Evolutionary conservation across 2,113 vertebrate species (phyloP), one percentile per base, ranked within the genome.

Genomic region (Aphyosemion australe): DNA sequence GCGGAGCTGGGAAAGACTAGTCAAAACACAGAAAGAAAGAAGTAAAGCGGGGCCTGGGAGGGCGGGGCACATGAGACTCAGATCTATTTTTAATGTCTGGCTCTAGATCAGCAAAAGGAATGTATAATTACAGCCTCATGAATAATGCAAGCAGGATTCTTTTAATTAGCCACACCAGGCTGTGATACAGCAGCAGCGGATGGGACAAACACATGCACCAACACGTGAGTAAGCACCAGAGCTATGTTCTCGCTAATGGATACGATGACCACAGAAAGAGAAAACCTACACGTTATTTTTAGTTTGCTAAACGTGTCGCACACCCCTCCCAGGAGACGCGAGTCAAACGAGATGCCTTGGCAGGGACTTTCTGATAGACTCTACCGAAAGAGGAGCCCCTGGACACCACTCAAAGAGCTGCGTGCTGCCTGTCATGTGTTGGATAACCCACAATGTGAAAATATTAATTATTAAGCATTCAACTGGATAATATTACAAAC

Each of bases 1-100:
- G 39, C 31, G 72, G 79, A 47, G 43, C 58, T 59, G 62, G 37
- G 52, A 61, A 55, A 77, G 71, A 65, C 66, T 39, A 77, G 83
- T 79, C 80, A 83, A 84, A 90, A 85, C 73, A 87, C 18, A 5
- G 75, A 69, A 37, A 37, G 34, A 37, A 37, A 37, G 34, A 37
- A 37, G 5, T 26, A 78, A 82, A 68, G 59, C 58, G 52, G 76
- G 66, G 71, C 72, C 73, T 76, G 10, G 58, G 65, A 83, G 73
- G 85, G 81, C n/a, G 70, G 87, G 71, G 86, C 79, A 49, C 32
- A 14, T 4, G 69, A 78, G 62, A 84, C 84, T 90, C 82, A 88
- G 89, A 92, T 90, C 87, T 90, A 90, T 92, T 88, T 92, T 92
- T 90, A 88, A 92, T 90, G 87, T 73, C 80, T 85, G 84, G 88